phyloP scores from a whole-genome alignment of 2,888 invertebrate species.

The Trachelus stipa region DNA sequence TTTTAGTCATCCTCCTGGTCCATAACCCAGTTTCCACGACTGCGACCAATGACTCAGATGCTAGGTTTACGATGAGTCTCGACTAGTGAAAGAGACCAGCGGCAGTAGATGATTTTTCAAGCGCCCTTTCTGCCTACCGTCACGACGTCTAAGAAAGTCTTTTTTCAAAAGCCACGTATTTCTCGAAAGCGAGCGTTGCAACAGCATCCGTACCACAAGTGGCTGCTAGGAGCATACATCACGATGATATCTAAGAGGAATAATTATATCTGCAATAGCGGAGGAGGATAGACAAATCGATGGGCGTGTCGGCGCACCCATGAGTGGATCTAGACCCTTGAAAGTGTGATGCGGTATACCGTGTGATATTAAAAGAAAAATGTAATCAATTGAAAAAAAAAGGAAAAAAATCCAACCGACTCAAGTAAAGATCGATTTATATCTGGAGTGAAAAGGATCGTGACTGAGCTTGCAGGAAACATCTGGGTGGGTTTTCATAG shows the following conservation, averaged over 20 bases:
- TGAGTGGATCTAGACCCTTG: neutral
- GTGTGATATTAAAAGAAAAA: slow-evolving; percentile 2
- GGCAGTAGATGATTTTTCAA: neutral
- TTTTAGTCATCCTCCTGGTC: neutral
- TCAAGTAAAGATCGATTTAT: neutral
- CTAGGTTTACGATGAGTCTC: neutral
- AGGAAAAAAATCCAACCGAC: neutral
- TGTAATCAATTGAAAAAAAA: neutral
- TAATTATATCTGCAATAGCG: slow-evolving; percentile 4
- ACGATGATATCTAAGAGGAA: slow-evolving; percentile 13
- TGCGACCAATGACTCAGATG: neutral
- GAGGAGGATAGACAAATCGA: slow-evolving; percentile 16
- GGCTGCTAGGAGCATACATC: neutral
- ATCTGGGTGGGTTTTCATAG: neutral
- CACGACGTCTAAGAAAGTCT: neutral
- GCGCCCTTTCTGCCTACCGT: neutral
- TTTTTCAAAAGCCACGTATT: neutral
- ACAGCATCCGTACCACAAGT: neutral
- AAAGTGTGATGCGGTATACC: neutral
- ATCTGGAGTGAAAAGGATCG: neutral
- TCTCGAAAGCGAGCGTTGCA: neutral
- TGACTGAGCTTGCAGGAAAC: neutral
- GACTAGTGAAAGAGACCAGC: neutral
- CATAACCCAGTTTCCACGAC: neutral
- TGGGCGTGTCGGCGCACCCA: slow-evolving; percentile 15